Evolutionary conservation across 2,888 invertebrate species (phyloP), one percentile per base, ranked within the genome.

Genomic region (Corbicula japonica): DNA sequence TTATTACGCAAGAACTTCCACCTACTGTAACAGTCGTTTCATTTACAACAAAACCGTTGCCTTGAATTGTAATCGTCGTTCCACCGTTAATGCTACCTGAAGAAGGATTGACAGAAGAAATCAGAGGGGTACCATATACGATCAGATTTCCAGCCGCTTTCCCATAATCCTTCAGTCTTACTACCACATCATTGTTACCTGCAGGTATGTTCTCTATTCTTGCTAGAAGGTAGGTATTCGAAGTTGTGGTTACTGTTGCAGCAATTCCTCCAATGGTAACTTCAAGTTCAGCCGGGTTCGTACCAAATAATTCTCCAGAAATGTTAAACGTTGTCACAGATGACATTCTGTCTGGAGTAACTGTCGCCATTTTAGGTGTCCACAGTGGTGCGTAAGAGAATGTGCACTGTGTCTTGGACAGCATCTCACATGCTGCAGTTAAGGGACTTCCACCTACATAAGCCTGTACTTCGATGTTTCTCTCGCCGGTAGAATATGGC

Each of bases 241-340:
- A 72, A 2, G 82, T 80, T 12, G 73, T 56, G 1, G 80, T 61
- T 0, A 89, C 79, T 0, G 73, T 62, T 28, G 91, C 91, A 6
- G 56, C 12, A 8, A 83, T 87, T 2, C 87, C 88, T 18, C 89
- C 91, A n/a, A 92, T 72, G 1, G 21, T 74, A 6, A 91, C 89
- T 3, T 65, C 68, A 32, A 85, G 75, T 2, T 83, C 75, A 3
- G 62, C n/a, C 10, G 75, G 30, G 12, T 71, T 52, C 6, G 76
- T 65, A 8, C 81, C 86, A 32, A 90, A 82, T 12, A 63, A 74
- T 5, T 66, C 76, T 15, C 90, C 90, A 26, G 77, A 70, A 8
- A 90, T 74, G 1, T 73, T 85, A 18, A 89, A 71, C 1, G 76
- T 68, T 50, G 83, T 82, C 1, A 81, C 50, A 18, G 82, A 83